A percentile compares a stretch with the other conserved stretches of the same genome.
Conservation (phyloP, 2,797 vertebrate genomes). For the Remorina albescens region DNA sequence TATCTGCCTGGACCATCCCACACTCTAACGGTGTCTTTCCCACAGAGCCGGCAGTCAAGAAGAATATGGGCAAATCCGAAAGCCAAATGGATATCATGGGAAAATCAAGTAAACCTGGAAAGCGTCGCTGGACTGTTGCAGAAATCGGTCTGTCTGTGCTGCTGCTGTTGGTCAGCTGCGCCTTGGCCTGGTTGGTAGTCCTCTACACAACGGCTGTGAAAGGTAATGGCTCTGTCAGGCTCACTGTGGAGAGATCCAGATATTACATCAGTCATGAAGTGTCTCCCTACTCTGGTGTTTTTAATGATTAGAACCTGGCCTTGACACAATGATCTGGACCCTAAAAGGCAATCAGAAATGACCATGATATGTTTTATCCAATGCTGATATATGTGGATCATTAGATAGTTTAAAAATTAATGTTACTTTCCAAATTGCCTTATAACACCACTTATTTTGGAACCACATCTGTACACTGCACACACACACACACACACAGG, state of each 20-base stretch:
- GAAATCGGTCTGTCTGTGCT: constrained; percentile 88
- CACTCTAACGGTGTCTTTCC: constrained; percentile 65
- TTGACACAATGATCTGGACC: constrained; percentile 14
- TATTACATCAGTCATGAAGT: constrained; percentile 33
- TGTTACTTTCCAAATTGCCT: neutral
- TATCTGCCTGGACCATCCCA: constrained; percentile 68
- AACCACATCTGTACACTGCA: neutral
- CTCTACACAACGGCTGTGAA: constrained; percentile 88
- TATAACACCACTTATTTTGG: neutral
- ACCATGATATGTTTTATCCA: constrained; percentile 11
- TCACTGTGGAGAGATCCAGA: constrained; percentile 40
- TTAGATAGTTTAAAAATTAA: constrained; percentile 6
- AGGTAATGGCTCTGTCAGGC: constrained; percentile 84
- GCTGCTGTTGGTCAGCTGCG: constrained; percentile 90
- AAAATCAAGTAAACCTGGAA: constrained; percentile 87
- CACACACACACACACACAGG: neutral
- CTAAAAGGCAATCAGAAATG: constrained; percentile 2
- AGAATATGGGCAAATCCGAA: constrained; percentile 94
- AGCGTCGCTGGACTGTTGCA: constrained; percentile 86
- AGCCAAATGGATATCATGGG: constrained; percentile 95
- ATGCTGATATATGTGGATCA: neutral
- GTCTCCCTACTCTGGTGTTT: constrained; percentile 26
- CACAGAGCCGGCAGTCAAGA: constrained; percentile 75
- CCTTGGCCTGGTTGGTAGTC: constrained; percentile 89
- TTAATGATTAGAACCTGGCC: constrained; percentile 5